Evolutionary conservation across 2,797 vertebrate species (phyloP).

Genomic region (Triplophysa bombifrons): DNA sequence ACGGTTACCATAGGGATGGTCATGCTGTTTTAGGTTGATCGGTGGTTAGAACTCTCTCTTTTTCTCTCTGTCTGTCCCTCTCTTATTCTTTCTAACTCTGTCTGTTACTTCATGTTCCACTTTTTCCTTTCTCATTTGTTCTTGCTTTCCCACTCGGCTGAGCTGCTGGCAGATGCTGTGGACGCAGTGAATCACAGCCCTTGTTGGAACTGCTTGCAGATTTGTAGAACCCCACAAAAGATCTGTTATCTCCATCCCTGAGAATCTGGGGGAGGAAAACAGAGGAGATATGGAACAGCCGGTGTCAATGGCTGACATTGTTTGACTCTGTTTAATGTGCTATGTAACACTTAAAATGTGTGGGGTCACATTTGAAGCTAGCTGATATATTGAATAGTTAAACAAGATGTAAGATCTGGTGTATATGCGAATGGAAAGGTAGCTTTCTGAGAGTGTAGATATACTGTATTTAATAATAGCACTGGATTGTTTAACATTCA

Average conservation of each 20-base stretch:
- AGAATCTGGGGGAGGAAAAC: slow-evolving; percentile 31
- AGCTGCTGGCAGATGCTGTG: slow-evolving; percentile 46
- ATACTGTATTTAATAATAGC: too few relatives aligned
- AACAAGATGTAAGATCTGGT: neutral
- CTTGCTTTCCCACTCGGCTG: slow-evolving; percentile 1
- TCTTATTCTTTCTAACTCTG: neutral
- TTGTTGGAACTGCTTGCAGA: slow-evolving; percentile 30
- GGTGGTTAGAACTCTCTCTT: slow-evolving; percentile 19
- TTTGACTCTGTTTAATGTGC: slow-evolving; percentile 21
- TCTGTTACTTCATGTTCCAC: neutral
- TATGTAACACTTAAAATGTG: slow-evolving; percentile 16
- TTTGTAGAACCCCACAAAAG: slow-evolving; percentile 38
- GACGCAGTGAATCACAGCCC: slow-evolving; percentile 52
- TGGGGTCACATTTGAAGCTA: slow-evolving; percentile 2
- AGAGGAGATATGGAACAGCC: slow-evolving; percentile 16
- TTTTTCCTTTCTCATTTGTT: slow-evolving; percentile 21
- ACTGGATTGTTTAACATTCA: too few relatives aligned
- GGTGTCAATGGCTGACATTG: slow-evolving; percentile 13
- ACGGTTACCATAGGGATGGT: slow-evolving; percentile 23
- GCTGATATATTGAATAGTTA: neutral
- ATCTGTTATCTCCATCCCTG: slow-evolving; percentile 36
- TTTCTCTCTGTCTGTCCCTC: neutral
- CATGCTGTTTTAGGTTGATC: slow-evolving; percentile 22
- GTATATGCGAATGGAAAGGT: neutral
- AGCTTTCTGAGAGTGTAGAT: neutral